Evolutionary conservation across 2,888 invertebrate species (phyloP).

Genomic region (Protophormia terraenovae): DNA sequence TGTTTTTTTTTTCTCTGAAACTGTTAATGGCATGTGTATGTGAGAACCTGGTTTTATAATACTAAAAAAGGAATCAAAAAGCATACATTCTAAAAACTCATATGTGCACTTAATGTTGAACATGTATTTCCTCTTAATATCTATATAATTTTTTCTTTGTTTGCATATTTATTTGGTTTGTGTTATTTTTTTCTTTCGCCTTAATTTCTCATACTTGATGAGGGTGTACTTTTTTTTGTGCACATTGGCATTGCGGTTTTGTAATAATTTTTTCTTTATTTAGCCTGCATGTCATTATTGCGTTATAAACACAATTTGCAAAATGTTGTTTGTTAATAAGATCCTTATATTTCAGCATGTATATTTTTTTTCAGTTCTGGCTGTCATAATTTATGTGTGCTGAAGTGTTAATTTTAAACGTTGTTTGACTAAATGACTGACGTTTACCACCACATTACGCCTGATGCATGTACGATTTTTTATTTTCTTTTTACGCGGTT

Average conservation of each 20-base stretch:
- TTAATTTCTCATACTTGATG: conserved; percentile 31
- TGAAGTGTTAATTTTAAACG: conserved; percentile 73
- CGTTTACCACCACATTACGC: conserved; percentile 62
- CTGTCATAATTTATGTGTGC: conserved; percentile 71
- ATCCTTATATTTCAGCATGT: conserved; percentile 61
- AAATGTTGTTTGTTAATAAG: conserved; percentile 46
- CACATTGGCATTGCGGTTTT: conserved; percentile 57
- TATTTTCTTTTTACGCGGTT: conserved; percentile 57
- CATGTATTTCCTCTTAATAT: conserved; percentile 64
- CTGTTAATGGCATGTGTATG: conserved; percentile 18
- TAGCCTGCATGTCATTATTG: conserved; percentile 53
- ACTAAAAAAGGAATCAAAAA: neutral
- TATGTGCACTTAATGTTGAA: conserved; percentile 65
- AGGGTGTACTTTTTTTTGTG: conserved; percentile 56
- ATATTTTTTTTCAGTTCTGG: conserved; percentile 11
- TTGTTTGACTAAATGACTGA: conserved; percentile 68
- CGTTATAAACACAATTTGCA: neutral
- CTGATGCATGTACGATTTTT: conserved; percentile 51
- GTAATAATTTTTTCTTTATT: conserved; percentile 12
- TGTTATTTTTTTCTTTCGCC: conserved; percentile 14
- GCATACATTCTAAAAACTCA: conserved; percentile 32
- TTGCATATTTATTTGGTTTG: conserved; percentile 45
- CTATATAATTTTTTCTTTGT: conserved; percentile 62
- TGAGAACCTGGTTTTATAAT: neutral
- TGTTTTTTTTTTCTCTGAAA: conserved; percentile 16